These are phyloP conservation scores for Habroteleia sp. DNA, from an alignment of 2,888 invertebrate species.

Conservation along the genomic window DNA sequence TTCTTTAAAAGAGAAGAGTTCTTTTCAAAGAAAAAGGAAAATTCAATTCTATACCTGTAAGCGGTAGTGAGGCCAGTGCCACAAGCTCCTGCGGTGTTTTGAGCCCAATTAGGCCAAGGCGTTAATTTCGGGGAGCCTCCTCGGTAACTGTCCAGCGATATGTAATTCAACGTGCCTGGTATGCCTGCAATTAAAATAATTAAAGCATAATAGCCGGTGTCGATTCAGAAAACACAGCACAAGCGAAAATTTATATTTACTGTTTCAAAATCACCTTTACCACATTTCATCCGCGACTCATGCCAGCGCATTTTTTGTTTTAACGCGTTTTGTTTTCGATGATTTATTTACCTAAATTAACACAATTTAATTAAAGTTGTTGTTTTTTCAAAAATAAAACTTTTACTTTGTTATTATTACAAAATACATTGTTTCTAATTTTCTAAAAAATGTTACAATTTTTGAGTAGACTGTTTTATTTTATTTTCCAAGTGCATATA, in stretches of 20 bases:
- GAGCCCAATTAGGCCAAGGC: conserved; percentile 89
- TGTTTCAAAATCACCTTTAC: conserved; percentile 11
- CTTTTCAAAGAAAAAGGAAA: conserved; percentile 1
- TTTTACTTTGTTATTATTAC: too few species aligned
- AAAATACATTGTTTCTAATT: too few species aligned
- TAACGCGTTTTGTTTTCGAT: too few species aligned
- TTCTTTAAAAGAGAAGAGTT: not conserved
- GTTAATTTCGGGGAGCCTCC: conserved; percentile 88
- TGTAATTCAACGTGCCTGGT: conserved; percentile 90
- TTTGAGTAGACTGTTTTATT: too few species aligned
- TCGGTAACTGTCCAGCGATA: conserved; percentile 85
- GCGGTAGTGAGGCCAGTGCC: conserved; percentile 88
- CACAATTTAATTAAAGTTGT: too few species aligned
- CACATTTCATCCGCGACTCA: conserved; percentile 9
- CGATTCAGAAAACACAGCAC: conserved; percentile 61
- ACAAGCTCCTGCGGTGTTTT: conserved; percentile 89
- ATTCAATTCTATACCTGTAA: conserved; percentile 81
- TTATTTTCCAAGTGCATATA: too few species aligned
- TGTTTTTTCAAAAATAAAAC: too few species aligned
- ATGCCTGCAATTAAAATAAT: conserved; percentile 84
- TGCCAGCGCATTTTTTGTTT: conserved; percentile 12
- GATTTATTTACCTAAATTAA: too few species aligned
- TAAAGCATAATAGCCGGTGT: conserved; percentile 57
- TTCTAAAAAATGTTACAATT: too few species aligned
- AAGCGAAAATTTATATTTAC: conserved; percentile 60